Percentiles rank a stretch among this genome's conserved stretches.
phyloP scores from a whole-genome alignment of 1,140 invertebrate genomes.

The Nephila pilipes region DNA sequence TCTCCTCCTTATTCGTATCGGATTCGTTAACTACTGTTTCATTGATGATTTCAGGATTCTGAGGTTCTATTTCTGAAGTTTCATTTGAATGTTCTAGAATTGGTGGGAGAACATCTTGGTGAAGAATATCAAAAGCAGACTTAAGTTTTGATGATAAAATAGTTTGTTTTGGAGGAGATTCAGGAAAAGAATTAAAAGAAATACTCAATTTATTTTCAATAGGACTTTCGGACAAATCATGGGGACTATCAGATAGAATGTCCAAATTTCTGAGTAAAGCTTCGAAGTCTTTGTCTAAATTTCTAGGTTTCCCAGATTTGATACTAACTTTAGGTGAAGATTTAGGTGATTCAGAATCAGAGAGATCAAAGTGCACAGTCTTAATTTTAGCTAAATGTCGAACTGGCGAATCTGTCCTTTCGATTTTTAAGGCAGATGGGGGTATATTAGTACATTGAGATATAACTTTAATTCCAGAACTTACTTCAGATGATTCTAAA shows the following conservation, averaged over 20 bases:
- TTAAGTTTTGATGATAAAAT: conserved; percentile 1
- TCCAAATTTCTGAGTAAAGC: conserved; percentile 51
- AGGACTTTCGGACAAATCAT: neutral
- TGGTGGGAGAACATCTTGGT: conserved; percentile 47
- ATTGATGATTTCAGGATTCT: neutral
- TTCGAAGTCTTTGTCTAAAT: conserved; percentile 60
- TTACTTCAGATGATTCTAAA: neutral
- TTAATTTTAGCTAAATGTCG: conserved; percentile 12
- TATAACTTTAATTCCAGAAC: neutral
- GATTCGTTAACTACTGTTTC: neutral
- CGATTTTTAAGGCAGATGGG: conserved; percentile 44
- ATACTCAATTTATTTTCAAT: neutral
- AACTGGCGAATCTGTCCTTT: conserved; percentile 52
- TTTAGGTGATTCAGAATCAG: neutral
- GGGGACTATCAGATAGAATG: conserved; percentile 36
- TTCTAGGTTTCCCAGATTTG: neutral
- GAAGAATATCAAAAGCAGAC: conserved; percentile 14
- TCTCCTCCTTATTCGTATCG: neutral
- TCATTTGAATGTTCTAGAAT: conserved; percentile 46
- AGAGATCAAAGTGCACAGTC: conserved; percentile 52
- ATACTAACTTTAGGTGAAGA: neutral
- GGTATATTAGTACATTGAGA: neutral
- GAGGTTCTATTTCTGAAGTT: conserved; percentile 5
- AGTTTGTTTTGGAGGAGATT: conserved; percentile 21
- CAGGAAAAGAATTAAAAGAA: neutral